Conservation (phyloP, 2,888 invertebrate species). For the Drosophila ustulata region DNA sequence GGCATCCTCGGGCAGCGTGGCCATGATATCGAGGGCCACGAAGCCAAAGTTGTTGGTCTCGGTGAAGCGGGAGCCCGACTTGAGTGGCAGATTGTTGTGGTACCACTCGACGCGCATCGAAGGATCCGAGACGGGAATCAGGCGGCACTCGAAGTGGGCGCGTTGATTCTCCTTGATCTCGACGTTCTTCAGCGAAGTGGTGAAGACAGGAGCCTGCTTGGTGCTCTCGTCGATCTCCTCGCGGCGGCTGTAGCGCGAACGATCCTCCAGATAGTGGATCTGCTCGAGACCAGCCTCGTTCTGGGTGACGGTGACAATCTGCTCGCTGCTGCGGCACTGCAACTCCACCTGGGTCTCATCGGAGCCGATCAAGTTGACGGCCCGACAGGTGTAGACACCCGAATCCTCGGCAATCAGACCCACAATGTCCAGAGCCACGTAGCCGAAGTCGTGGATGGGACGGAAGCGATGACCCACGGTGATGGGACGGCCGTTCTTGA, state of each 20-base stretch:
- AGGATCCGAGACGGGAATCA: slow-evolving; percentile 97
- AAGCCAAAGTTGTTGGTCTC: slow-evolving; percentile 99
- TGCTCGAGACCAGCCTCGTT: slow-evolving; percentile 95
- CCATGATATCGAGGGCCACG: slow-evolving; percentile 97
- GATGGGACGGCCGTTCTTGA: slow-evolving; percentile 96
- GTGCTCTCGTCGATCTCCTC: slow-evolving; percentile 93
- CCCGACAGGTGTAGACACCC: slow-evolving; percentile 96
- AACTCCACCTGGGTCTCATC: slow-evolving; percentile 93
- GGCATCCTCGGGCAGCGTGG: slow-evolving; percentile 97
- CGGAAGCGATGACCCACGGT: slow-evolving; percentile 97
- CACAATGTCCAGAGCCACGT: slow-evolving; percentile 98
- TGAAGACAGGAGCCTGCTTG: slow-evolving; percentile 96
- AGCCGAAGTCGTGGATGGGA: slow-evolving; percentile 99
- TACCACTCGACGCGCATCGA: slow-evolving; percentile 98
- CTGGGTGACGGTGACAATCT: slow-evolving; percentile 93
- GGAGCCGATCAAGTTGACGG: slow-evolving; percentile 94
- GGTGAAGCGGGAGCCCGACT: slow-evolving; percentile 97
- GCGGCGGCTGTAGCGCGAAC: slow-evolving; percentile 90
- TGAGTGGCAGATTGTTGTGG: slow-evolving; percentile 95
- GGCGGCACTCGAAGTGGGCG: slow-evolving; percentile 96
- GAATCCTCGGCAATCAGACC: slow-evolving; percentile 98
- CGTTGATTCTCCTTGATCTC: slow-evolving; percentile 97
- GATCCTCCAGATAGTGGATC: slow-evolving; percentile 95
- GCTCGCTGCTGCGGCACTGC: slow-evolving; percentile 90
- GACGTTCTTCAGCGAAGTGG: slow-evolving; percentile 95